Evolutionary conservation across 2,113 vertebrate species (phyloP), one percentile per base, ranked within the genome.

Genomic region (Pedetes capensis): DNA sequence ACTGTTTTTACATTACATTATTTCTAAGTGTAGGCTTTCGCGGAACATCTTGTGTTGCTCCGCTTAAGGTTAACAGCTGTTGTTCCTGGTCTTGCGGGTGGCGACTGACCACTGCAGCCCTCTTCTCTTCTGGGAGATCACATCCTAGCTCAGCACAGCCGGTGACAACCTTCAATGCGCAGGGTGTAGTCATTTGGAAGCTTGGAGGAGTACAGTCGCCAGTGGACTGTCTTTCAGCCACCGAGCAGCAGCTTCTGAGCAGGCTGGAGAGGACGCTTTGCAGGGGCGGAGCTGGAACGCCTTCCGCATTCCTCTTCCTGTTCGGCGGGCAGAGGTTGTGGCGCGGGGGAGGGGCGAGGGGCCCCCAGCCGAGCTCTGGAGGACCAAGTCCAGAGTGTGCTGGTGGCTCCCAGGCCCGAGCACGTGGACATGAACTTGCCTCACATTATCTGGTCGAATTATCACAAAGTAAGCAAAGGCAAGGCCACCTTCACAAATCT

Each of bases 231-330:
- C 69, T 85, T 49, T 71, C 44, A 69, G 61, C 53, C n/a, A 61
- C 16, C 51, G 20, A 53, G 75, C 89, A 25, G 34, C 59, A 84
- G 84, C 75, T 79, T 93, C 71, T 10, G 14, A 55, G 64, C 72
- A 8, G 5, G 69, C 63, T 23, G 68, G 53, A 59, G 59, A 34
- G 7, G 53, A 83, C 79, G 80, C 49, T 79, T n/a, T 8, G 69
- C 84, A 72, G 75, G 93, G 94, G 82, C 61, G 95, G 93, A 79
- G 91, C 92, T 68, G 87, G 32, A 68, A 69, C n/a, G 80, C 86
- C 93, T 93, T 88, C 95, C 59, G 90, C 96, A 91, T 96, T 95
- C 96, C 59, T 95, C 25, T 34, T 72, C 66, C 86, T 64, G 44
- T 81, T n/a, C 47, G 39, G 18, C 71, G 81, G 17, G 49, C 1